Conservation (phyloP, 2,113 vertebrate species). For the Engystomops pustulosus region DNA sequence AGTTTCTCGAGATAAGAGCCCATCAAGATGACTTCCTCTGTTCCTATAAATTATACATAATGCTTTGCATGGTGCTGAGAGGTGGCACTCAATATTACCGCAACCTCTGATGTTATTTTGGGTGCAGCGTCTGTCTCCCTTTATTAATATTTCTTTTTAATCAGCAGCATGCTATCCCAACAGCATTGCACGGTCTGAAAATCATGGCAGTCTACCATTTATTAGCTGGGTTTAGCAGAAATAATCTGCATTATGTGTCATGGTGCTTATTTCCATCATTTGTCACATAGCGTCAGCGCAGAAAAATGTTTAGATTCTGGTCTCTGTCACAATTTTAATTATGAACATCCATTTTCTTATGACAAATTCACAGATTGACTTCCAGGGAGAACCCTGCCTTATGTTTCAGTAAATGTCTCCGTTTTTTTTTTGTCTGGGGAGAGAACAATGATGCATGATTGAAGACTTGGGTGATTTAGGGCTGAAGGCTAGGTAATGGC, state of each 20-base stretch:
- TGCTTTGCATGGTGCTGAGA: not conserved
- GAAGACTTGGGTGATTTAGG: constrained; percentile 36
- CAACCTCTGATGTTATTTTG: constrained; percentile 20
- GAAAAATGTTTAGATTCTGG: constrained; percentile 47
- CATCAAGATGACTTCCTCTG: not conserved
- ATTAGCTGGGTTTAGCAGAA: constrained; percentile 46
- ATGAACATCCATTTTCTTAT: constrained; percentile 49
- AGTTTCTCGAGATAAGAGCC: not conserved
- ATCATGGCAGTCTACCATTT: constrained; percentile 16
- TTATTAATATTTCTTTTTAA: constrained; percentile 40
- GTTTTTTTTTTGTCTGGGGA: constrained; percentile 2
- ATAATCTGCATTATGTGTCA: constrained; percentile 18
- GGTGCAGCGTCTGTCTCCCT: not conserved
- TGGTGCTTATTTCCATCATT: constrained; percentile 14
- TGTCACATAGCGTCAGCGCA: constrained; percentile 31
- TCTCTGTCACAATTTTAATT: constrained; percentile 51
- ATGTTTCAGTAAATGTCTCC: constrained; percentile 49
- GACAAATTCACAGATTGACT: constrained; percentile 47
- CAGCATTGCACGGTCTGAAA: not conserved
- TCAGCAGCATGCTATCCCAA: constrained; percentile 30
- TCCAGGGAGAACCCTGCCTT: not conserved
- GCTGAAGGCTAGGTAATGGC: constrained; percentile 14
- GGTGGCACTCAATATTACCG: not conserved
- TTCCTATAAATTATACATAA: constrained; percentile 17
- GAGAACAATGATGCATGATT: constrained; percentile 30